Base-by-base conservation (phyloP, 1,140 invertebrate species). In the Pseudomyrmex concolor region DNA sequence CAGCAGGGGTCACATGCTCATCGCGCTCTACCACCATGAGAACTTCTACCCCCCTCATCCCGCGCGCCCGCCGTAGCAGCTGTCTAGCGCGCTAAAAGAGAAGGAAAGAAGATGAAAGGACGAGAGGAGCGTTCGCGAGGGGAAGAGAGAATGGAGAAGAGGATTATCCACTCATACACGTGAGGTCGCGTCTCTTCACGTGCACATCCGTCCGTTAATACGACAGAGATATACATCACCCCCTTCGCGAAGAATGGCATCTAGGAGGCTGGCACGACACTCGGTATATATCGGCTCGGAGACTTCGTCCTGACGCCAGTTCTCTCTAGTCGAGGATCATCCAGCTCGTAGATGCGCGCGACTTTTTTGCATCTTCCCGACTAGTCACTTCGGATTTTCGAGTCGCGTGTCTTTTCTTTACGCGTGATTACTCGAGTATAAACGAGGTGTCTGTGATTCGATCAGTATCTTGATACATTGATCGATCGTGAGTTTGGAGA, bases 1-100 rank as follows among this genome's bases (percentile, higher is more conserved):
- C 94, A 94, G 86, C 85, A 91, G 92, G 93, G 93, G 93, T 94
- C 93, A 94, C 90, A 91, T 92, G 89, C 86, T 89, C 87, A 85
- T 84, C 15, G 45, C 68, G 70, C 45, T 59, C 73, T 66, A 81
- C 80, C 84, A 82, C 64, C 51, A 76, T 76, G 88, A 84, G 89
- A 91, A 88, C 84, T 88, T 74, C 63, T 74, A 64, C 48, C 34
- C 13, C 22, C 22, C 48, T 59, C 50, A 10, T 51, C 60, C 59
- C 17, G 45, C 51, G 67, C 67, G 55, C 45, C 50, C 67, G 74
- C 17, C 22, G 50, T 12, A 13, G 54, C 54, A 74, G 54, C 62
- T 67, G 67, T 48, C 48, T 54, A 68, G 60, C 60, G 66, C 22
- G 81, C n/a, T 19, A 51, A 64, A 51, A 60, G 55, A 43, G 80